Evolutionary conservation across 2,888 invertebrate genomes (phyloP).

Genomic region (Caradrina kadenii): DNA sequence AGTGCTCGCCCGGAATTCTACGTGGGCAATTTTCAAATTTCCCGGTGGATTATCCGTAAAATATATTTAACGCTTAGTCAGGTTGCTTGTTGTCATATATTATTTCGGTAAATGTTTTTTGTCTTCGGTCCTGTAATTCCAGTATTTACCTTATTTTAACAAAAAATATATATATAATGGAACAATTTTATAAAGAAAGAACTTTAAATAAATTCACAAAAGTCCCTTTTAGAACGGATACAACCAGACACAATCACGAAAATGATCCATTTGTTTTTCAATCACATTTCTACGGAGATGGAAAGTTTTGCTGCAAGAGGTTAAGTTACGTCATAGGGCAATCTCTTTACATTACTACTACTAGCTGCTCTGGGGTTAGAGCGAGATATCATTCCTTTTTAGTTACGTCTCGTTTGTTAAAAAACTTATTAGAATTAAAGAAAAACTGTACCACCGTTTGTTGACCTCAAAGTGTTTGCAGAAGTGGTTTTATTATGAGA

Average conservation of each 20-base stretch:
- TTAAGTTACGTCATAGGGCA: slow-evolving; percentile 6
- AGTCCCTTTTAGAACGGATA: not conserved
- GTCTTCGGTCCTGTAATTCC: too few species aligned
- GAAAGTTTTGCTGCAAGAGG: not conserved
- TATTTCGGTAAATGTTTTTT: too few species aligned
- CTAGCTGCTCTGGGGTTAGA: slow-evolving; percentile 4
- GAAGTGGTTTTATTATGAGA: too few species aligned
- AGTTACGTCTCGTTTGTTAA: slow-evolving; percentile 16
- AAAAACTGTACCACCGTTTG: not conserved
- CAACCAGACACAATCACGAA: slow-evolving; percentile 8
- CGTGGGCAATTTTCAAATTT: too few species aligned
- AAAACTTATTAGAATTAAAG: slow-evolving; percentile 19
- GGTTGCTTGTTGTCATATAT: too few species aligned
- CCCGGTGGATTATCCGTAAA: too few species aligned
- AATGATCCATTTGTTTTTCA: slow-evolving; percentile 41
- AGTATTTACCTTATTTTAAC: too few species aligned
- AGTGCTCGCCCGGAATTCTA: too few species aligned
- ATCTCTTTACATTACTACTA: slow-evolving; percentile 18
- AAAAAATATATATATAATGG: too few species aligned
- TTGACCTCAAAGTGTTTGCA: slow-evolving; percentile 4
- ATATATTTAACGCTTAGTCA: too few species aligned
- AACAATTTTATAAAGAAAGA: not conserved
- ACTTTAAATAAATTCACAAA: not conserved
- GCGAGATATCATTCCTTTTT: slow-evolving; percentile 8
- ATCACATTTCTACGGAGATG: slow-evolving; percentile 9